Evolutionary conservation across 2,113 vertebrate genomes (phyloP), one percentile per base, ranked within the genome.

Genomic region (Tachysurus fulvidraco): DNA sequence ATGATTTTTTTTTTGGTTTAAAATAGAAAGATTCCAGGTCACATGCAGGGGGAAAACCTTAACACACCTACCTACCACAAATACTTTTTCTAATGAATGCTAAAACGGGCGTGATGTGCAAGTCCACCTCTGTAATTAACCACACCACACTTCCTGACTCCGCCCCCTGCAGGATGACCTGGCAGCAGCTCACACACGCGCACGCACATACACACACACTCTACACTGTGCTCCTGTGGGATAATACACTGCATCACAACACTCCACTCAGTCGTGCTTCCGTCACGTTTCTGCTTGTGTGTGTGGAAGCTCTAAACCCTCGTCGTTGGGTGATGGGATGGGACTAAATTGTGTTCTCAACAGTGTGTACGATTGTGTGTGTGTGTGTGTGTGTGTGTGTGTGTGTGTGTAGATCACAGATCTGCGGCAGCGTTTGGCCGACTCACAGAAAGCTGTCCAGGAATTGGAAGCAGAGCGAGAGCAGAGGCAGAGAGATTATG

Each of bases 401-500:
- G 19, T 28, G 41, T n/a, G 76, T 84, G 41, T 0, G 57, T 89
- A 99, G 98, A 96, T 99, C 91, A 97, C 97, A 0, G 97, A 99
- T 86, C 93, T 99, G 60, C 95, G 97, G 62, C 97, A 99, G 93
- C 96, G 98, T 84, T 93, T 98, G 67, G 95, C 94, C 0, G 97
- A 97, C 86, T 95, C 96, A 9, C 96, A 97, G 93, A 97, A 97
- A 91, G 95, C 96, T 1, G 94, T 97, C 90, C 89, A 92, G 0
- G 97, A 98, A 85, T 93, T 98, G 88, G 98, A 99, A 93, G 93
- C 96, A 0, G 97, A 99, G 82, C 92, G 97, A 52, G 98, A 99
- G 76, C 97, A 97, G 91, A 97, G 96, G 86, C 98, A 99, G 93
- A 93, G 98, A 0, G 98, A 99, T 93, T 99, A 99, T 2, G 98